phyloP scores from a whole-genome alignment of 2,113 vertebrate genomes.

The Seriola aureovittata region DNA sequence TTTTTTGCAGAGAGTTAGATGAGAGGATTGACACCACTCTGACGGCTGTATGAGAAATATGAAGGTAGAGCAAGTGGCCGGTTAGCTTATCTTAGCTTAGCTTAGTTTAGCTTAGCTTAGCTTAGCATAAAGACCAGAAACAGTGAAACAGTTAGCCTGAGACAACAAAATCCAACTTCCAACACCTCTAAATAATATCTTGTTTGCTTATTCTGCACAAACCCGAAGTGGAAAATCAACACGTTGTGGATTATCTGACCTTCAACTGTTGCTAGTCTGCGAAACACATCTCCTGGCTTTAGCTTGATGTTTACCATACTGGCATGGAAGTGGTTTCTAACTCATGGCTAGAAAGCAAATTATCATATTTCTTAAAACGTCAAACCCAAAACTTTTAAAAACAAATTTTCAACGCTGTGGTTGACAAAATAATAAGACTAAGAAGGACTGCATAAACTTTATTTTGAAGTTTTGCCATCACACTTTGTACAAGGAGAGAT shows the following conservation, averaged over 20 bases:
- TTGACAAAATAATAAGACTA: background rate
- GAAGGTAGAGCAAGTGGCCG: accelerated
- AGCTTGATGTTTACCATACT: background rate
- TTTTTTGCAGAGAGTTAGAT: background rate
- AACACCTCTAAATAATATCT: too few relatives aligned
- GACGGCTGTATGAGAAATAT: background rate
- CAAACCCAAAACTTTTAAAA: background rate
- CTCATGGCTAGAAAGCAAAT: background rate
- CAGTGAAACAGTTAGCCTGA: background rate
- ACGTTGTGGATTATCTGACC: too few relatives aligned
- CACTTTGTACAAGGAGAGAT: background rate
- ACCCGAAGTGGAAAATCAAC: background rate
- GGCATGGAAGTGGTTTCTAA: background rate
- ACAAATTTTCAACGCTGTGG: background rate
- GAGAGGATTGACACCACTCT: background rate
- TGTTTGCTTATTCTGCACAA: too few relatives aligned
- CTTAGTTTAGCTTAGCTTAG: constrained; percentile 1
- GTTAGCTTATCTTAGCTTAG: background rate
- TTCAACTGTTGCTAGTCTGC: too few relatives aligned
- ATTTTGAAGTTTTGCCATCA: background rate
- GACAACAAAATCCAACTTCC: background rate
- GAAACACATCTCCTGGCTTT: background rate
- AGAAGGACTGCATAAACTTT: background rate
- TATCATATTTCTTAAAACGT: background rate
- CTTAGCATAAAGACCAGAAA: background rate